phyloP scores from a whole-genome alignment of 2,888 invertebrate species.

The Copidosoma aretas region DNA sequence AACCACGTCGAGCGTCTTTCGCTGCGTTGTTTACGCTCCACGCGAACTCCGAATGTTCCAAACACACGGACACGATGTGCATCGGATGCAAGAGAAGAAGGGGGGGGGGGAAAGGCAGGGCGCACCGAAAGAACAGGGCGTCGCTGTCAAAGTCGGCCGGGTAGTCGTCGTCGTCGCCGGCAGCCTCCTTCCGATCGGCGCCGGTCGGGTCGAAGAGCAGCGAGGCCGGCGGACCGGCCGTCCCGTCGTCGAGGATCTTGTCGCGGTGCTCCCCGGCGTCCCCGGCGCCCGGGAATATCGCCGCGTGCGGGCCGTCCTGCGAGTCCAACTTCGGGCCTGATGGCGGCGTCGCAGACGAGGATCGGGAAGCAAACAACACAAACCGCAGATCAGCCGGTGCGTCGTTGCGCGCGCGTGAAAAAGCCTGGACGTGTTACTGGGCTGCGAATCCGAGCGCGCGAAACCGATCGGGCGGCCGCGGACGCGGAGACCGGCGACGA shows the following conservation, averaged over 20 bases:
- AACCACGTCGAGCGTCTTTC: neutral
- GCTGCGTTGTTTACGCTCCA: too few species aligned
- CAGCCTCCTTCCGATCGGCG: slow-evolving; percentile 42
- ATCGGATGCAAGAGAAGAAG: neutral
- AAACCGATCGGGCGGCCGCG: too few species aligned
- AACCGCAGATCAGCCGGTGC: neutral
- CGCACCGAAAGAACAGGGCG: slow-evolving; percentile 57
- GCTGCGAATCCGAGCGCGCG: too few species aligned
- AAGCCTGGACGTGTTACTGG: too few species aligned
- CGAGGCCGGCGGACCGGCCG: slow-evolving; percentile 33
- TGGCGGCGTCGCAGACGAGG: neutral
- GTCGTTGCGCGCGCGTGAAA: neutral
- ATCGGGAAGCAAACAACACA: neutral
- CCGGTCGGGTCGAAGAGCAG: slow-evolving; percentile 26
- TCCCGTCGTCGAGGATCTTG: slow-evolving; percentile 39
- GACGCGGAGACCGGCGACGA: too few species aligned
- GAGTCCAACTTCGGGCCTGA: slow-evolving; percentile 55
- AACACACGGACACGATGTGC: too few species aligned
- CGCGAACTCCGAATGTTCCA: too few species aligned
- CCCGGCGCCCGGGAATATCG: slow-evolving; percentile 50
- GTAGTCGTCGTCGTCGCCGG: slow-evolving; percentile 39
- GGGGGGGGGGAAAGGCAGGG: neutral
- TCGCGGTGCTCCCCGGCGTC: slow-evolving; percentile 51
- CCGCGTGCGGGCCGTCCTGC: slow-evolving; percentile 50
- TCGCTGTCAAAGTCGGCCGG: slow-evolving; percentile 53